phyloP scores from a whole-genome alignment of 2,888 invertebrate genomes.

The Tanytarsus gracilentus region DNA sequence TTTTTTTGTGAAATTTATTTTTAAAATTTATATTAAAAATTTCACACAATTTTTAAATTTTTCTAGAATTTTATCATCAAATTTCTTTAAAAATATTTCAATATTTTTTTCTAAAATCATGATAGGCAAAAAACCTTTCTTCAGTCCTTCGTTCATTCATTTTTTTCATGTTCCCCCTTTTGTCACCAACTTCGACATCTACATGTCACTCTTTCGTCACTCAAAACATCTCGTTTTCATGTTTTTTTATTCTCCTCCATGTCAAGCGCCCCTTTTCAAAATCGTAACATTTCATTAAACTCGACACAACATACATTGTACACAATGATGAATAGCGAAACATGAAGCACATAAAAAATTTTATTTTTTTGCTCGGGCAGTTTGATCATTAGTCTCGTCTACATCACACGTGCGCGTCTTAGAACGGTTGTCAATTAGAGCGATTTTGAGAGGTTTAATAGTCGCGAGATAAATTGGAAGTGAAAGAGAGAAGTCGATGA shows the following conservation, averaged over 20 bases:
- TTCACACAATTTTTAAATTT: no score
- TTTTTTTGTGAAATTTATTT: no score
- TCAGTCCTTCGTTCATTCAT: no score
- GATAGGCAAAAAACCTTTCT: no score
- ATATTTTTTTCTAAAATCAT: no score
- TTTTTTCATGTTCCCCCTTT: neutral
- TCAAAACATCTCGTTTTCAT: neutral
- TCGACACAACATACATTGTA: neutral
- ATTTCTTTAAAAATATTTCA: no score
- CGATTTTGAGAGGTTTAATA: no score
- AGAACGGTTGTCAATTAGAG: no score
- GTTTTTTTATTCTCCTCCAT: neutral
- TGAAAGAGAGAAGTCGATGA: no score
- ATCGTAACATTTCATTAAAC: neutral
- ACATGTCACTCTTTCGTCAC: neutral
- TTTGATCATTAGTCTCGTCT: slow-evolving; percentile 17
- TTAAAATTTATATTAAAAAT: no score
- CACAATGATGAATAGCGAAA: neutral
- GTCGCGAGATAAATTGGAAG: no score
- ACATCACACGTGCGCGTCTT: slow-evolving; percentile 15
- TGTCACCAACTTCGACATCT: neutral
- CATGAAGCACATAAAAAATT: neutral
- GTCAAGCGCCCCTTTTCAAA: neutral
- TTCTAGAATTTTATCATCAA: no score
- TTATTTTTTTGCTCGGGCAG: neutral